Evolutionary conservation across 2,113 vertebrate species (phyloP), one percentile per base, ranked within the genome.

Genomic region (Oncorhynchus kisutch): DNA sequence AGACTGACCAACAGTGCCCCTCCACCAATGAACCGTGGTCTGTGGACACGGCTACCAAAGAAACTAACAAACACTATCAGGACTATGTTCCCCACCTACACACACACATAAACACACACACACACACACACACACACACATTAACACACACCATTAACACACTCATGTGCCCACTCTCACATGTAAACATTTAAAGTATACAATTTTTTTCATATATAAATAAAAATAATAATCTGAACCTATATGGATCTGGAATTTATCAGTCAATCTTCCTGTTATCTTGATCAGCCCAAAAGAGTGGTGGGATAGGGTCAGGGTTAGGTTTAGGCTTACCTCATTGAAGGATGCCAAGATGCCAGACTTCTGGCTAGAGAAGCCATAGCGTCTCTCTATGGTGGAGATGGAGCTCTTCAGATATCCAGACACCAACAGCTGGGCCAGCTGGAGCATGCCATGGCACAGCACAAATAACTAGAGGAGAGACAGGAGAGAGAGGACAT

Each of bases 341-440:
- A 99, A 98, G 73, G 96, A 86, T 0, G 95, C 94, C 0, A 99
- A 88, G 4, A 99, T 71, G 3, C 98, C 98, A 0, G 96, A 96
- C 0, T 93, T 96, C 88, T 95, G 94, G 84, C 98, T 99, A 87
- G 96, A 94, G n/a, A 99, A 88, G 20, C 97, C 98, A 0, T 96
- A 99, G 27, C 97, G 94, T 68, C 86, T 93, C 93, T 99, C 98
- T 0, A 99, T 95, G n/a, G 96, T 98, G 27, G 96, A 95, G 84
- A 98, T 96, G 88, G 96, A 96, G 79, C 97, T 97, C 89, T 97
- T 98, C 90, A 99, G 93, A 78, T 96, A 98, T 5, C 96, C 95
- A 0, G 98, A 98, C 14, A 96, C 94, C 91, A 97, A 80, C 39
- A 98, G 94, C 89, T 97, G 96, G 0, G 96, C 75, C 74, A 99